phyloP scores from a whole-genome alignment of 1,140 invertebrate genomes.

The Cydia splendana region DNA sequence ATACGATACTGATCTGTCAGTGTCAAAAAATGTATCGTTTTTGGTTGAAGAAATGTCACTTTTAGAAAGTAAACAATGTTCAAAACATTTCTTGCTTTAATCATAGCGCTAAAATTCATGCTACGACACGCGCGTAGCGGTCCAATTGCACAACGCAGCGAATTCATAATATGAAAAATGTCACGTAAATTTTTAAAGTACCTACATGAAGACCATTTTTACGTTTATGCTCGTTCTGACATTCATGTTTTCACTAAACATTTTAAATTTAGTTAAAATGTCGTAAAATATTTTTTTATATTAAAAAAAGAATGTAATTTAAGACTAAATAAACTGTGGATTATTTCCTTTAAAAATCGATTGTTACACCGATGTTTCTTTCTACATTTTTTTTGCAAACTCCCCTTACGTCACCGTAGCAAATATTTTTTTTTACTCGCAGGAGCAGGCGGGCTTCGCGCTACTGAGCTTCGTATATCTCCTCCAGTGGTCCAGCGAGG shows the following conservation, averaged over 20 bases:
- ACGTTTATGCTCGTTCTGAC: neutral
- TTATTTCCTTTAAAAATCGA: too few species aligned
- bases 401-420: too few species aligned
- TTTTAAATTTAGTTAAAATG: neutral
- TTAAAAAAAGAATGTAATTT: too few species aligned
- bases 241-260: neutral
- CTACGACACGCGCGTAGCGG: neutral
- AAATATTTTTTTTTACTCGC: conserved; percentile 38
- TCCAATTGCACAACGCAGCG: conserved; percentile 4
- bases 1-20: too few species aligned
- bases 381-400: too few species aligned
- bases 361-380: too few species aligned
- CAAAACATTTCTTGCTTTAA: too few species aligned
- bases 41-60: too few species aligned
- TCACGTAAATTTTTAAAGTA: neutral
- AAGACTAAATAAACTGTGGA: too few species aligned
- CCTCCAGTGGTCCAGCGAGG: conserved; percentile 74
- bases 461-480: conserved; percentile 71
- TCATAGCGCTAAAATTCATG: neutral
- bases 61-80: too few species aligned
- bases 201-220: neutral
- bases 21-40: too few species aligned
- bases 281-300: too few species aligned
- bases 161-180: neutral
- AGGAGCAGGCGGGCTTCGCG: conserved; percentile 74